phyloP scores from a whole-genome alignment of 2,113 vertebrate species.

The Erythrocebus patas region DNA sequence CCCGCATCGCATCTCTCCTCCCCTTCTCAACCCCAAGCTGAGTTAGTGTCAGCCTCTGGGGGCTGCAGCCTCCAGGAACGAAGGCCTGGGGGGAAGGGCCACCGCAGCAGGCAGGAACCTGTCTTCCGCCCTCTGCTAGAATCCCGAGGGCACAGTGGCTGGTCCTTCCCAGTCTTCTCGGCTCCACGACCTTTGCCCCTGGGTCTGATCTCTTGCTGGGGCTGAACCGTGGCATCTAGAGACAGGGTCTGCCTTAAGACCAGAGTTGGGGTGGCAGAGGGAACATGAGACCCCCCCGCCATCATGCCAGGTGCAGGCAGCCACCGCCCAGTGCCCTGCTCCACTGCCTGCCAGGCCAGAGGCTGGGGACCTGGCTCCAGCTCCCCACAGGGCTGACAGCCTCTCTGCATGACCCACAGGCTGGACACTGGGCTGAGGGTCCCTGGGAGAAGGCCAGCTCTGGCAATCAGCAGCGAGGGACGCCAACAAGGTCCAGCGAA shows the following conservation, averaged over 20 bases:
- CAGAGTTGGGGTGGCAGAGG: background rate
- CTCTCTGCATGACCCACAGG: background rate
- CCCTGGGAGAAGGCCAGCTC: background rate
- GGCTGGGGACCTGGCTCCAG: background rate
- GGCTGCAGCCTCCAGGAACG: background rate
- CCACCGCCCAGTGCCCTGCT: background rate
- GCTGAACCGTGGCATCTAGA: background rate
- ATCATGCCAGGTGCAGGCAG: fast-evolving
- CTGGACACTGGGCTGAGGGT: too few species aligned
- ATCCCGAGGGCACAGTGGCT: background rate
- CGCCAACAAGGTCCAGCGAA: too few species aligned
- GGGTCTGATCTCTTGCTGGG: background rate
- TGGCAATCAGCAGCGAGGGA: fast-evolving
- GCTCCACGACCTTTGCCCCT: background rate
- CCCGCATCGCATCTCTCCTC: too few species aligned
- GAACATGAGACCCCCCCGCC: background rate
- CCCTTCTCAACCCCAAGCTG: too few species aligned
- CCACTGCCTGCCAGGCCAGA: background rate
- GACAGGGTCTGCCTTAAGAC: fast-evolving
- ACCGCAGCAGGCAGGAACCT: background rate
- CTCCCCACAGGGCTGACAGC: fast-evolving
- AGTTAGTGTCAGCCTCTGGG: background rate
- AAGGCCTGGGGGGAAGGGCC: background rate
- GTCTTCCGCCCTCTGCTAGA: background rate
- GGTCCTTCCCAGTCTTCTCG: background rate